These are phyloP conservation scores for Idaea dimidiata DNA, from an alignment of 2,888 invertebrate species.

Conservation along the genomic window DNA sequence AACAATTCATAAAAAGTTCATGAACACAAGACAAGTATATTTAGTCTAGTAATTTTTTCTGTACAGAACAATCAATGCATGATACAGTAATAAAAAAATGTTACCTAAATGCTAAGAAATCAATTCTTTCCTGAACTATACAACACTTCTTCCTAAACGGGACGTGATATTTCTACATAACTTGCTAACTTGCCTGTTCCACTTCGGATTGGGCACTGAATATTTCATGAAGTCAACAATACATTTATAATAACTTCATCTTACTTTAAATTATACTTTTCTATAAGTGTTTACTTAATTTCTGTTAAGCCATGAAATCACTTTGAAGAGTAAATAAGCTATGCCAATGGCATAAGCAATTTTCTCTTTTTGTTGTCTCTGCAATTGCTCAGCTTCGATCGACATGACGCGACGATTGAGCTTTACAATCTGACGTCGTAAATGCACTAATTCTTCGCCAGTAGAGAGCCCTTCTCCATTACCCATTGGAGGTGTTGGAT, in stretches of 20 bases:
- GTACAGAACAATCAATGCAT: conserved; percentile 58
- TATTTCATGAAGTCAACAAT: conserved; percentile 63
- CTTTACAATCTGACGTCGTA: conserved; percentile 92
- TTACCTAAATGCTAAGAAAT: conserved; percentile 67
- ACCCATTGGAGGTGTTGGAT: conserved; percentile 84
- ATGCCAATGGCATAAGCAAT: conserved; percentile 91
- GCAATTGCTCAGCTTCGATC: conserved; percentile 91
- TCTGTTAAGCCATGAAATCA: conserved; percentile 88
- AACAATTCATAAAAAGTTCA: conserved; percentile 58
- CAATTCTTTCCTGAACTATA: conserved; percentile 41
- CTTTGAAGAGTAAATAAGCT: conserved; percentile 92
- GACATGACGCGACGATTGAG: conserved; percentile 92
- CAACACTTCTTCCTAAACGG: conserved; percentile 52
- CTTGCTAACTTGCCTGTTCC: conserved; percentile 41
- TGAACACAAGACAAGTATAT: conserved; percentile 46
- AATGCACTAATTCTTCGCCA: conserved; percentile 89
- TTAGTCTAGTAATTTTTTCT: conserved; percentile 44
- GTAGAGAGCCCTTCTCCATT: conserved; percentile 84
- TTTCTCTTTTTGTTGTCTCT: conserved; percentile 92
- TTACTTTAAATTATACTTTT: conserved; percentile 53
- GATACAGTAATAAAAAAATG: conserved; percentile 60
- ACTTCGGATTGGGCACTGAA: conserved; percentile 37
- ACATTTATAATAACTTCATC: conserved; percentile 55
- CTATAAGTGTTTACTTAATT: conserved; percentile 52
- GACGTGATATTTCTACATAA: conserved; percentile 45